Conservation (phyloP, 1,140 invertebrate species). For the Himalopsyche phryganea region DNA sequence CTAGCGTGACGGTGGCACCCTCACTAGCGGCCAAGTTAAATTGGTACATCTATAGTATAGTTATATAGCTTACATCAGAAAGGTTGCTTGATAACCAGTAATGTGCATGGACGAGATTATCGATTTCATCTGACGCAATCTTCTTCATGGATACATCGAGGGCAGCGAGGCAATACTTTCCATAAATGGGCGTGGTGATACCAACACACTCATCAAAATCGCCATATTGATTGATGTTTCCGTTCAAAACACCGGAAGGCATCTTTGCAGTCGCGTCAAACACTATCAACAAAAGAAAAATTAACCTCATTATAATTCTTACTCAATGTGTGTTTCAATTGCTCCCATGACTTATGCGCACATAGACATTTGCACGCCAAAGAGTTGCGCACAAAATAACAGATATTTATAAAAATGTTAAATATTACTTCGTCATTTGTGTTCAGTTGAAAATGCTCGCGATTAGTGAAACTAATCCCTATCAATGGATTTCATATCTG, state of each 20-base stretch:
- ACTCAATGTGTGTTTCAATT: not conserved
- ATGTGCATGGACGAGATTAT: slow-evolving; percentile 57
- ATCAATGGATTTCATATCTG: too few species aligned
- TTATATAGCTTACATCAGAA: slow-evolving; percentile 55
- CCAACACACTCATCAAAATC: slow-evolving; percentile 62
- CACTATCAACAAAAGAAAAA: slow-evolving; percentile 52
- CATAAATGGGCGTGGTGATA: slow-evolving; percentile 44
- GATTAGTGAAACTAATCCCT: too few species aligned
- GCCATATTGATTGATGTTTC: slow-evolving; percentile 61
- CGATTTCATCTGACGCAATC: slow-evolving; percentile 44
- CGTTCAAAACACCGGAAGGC: slow-evolving; percentile 58
- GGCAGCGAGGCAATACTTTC: slow-evolving; percentile 59
- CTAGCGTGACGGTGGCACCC: too few species aligned
- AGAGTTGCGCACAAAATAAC: not conserved
- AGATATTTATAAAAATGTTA: too few species aligned
- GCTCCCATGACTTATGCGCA: not conserved
- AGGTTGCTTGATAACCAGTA: slow-evolving; percentile 57
- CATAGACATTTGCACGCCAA: not conserved
- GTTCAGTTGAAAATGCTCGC: too few species aligned
- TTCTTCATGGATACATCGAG: slow-evolving; percentile 50
- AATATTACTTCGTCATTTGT: too few species aligned
- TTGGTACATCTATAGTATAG: too few species aligned
- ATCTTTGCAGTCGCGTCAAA: slow-evolving; percentile 60
- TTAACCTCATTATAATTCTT: slow-evolving; percentile 3
- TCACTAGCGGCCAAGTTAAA: too few species aligned